Evolutionary conservation across 2,888 invertebrate species (phyloP).

Genomic region (Agrypnus murinus): DNA sequence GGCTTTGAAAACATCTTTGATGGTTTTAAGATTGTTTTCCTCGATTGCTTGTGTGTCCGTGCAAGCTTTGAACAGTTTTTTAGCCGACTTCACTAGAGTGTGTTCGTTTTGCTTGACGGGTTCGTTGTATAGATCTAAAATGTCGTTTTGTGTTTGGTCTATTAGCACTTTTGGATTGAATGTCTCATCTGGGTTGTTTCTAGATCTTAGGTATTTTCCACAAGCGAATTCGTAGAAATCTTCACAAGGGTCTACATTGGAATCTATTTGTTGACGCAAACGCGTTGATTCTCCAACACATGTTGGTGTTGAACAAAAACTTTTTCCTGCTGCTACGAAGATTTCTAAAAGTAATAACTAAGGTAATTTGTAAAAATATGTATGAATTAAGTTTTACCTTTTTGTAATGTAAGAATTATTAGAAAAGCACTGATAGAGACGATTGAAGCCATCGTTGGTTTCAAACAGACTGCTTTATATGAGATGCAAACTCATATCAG

Average conservation of each 20-base stretch:
- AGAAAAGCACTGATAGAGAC: no score
- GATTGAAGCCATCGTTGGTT: no score
- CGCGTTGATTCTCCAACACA: neutral
- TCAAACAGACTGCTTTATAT: no score
- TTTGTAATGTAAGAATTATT: no score
- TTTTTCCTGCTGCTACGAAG: no score
- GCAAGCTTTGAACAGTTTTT: slow-evolving; percentile 56
- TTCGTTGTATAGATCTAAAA: slow-evolving; percentile 14
- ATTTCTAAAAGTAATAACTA: no score
- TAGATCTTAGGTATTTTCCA: slow-evolving; percentile 14
- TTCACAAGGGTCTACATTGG: slow-evolving; percentile 81
- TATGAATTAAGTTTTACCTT: no score
- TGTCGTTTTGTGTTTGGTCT: neutral
- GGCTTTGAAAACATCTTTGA: slow-evolving; percentile 54
- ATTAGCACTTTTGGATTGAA: neutral
- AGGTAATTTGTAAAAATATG: no score
- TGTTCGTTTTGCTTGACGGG: slow-evolving; percentile 2
- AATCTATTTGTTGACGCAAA: slow-evolving; percentile 74
- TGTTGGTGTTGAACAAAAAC: neutral
- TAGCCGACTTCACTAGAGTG: slow-evolving; percentile 8
- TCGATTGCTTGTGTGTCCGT: slow-evolving; percentile 54
- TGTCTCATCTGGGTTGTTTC: neutral
- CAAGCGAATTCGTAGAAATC: slow-evolving; percentile 76
- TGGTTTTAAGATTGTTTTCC: slow-evolving; percentile 38
- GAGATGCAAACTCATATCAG: no score